Evolutionary conservation across 2,113 vertebrate species (phyloP).

Genomic region (Rostratula benghalensis): DNA sequence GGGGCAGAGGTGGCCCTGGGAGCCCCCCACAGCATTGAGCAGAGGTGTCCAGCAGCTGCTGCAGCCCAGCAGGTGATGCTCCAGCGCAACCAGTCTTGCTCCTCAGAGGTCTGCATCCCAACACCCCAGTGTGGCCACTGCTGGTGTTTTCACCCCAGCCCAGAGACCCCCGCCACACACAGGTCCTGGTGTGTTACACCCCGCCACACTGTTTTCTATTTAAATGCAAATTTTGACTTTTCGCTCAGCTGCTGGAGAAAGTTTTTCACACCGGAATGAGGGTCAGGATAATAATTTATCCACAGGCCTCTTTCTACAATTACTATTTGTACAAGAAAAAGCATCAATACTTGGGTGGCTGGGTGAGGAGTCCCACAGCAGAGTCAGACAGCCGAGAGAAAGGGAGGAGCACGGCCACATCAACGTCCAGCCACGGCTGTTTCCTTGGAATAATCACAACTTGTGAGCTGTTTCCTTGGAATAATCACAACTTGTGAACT

Average conservation of each 20-base stretch:
- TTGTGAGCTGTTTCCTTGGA: neutral
- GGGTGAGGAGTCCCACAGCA: neutral
- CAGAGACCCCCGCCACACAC: neutral
- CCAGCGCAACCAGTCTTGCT: fast-evolving
- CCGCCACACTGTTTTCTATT: conserved; percentile 71
- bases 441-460: neutral
- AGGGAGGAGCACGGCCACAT: fast-evolving
- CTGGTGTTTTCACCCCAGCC: neutral
- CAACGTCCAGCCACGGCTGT: fast-evolving
- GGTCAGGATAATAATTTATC: conserved; percentile 81
- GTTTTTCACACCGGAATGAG: conserved; percentile 70
- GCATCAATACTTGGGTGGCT: neutral
- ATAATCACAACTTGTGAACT: fast-evolving
- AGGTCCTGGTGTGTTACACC: neutral
- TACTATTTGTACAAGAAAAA: conserved; percentile 67
- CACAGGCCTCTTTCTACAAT: conserved; percentile 62
- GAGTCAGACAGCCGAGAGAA: fast-evolving
- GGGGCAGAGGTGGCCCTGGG: neutral
- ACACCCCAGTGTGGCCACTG: fast-evolving
- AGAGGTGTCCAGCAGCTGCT: fast-evolving
- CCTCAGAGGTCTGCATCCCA: neutral
- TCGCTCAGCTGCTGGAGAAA: conserved; percentile 70
- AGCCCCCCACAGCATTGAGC: fast-evolving
- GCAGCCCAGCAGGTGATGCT: neutral
- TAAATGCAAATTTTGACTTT: conserved; percentile 86